Base-by-base conservation (phyloP, 37 sponge, comb jelly and placozoan species). In the Lycopodina hypogea region DNA sequence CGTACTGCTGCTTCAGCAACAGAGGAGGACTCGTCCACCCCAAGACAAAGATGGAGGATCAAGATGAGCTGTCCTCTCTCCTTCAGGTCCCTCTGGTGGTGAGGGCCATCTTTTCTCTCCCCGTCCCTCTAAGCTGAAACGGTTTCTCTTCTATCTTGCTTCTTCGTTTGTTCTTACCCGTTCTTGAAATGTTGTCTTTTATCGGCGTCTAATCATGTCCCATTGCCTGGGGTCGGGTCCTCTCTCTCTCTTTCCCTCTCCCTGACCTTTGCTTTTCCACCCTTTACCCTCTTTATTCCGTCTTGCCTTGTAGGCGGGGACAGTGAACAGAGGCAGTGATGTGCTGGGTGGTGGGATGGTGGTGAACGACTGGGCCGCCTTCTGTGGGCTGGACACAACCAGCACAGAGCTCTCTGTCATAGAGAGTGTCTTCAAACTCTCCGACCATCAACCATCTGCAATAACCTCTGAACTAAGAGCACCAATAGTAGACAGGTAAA, bases 31-130 rank as follows among this genome's bases (percentile, higher is more conserved):
- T 99, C 75, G 99, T 96, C 3, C 97, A 96, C 50, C 95, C 97
- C 4, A 90, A 94, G 83, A 96, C 94, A 30, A 88, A 92, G 71
- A 93, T 92, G 48, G 88, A 87, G 45, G 95, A 94, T 3, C 96
- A 92, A 59, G 96, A 99, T 78, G 99, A 99, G 80, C 91, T 99
- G 23, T 99, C 99, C 6, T 99, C 99, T n/a, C 81, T 99, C n/a
- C 84, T 99, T 11, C 99, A 99, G 85, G 93, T 99, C 0, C 99
- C 99, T 30, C 82, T 99, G 17, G 95, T 96, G 86, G 96, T 95
- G 42, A 72, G 88, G 4, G 60, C 28, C 12, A 3, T 23, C 28
- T 59, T 59, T 6, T 59, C 11, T 21, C 12, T 18, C 11, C n/a
- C n/a, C 41, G 42, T 18, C 1, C 22, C 37, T 72, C 12, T 17